phyloP scores from a whole-genome alignment of 2,888 invertebrate genomes.

The Coelopa pilipes region DNA sequence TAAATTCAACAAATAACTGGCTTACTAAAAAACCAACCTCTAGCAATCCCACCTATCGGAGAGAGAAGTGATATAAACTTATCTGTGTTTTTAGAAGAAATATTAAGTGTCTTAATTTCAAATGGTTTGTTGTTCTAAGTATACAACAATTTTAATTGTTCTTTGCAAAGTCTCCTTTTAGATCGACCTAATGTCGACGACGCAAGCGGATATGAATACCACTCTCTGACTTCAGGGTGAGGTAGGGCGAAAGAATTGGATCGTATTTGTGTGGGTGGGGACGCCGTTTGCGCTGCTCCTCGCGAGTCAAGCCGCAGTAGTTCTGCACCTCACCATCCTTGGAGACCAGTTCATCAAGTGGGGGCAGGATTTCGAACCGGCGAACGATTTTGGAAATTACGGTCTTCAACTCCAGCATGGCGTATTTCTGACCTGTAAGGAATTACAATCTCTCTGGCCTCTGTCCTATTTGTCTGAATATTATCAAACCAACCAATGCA shows the following conservation, averaged over 20 bases:
- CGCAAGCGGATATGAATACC: conserved; percentile 67
- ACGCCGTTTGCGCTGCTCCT: conserved; percentile 42
- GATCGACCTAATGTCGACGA: conserved; percentile 47
- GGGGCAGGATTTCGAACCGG: conserved; percentile 66
- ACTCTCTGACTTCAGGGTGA: conserved; percentile 68
- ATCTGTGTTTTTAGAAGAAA: no score
- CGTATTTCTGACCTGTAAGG: conserved; percentile 67
- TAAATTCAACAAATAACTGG: no score
- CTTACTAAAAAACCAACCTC: no score
- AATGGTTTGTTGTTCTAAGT: neutral
- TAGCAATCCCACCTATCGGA: no score
- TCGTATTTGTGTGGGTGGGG: conserved; percentile 57
- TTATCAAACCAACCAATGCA: conserved; percentile 65
- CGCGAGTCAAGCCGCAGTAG: conserved; percentile 45
- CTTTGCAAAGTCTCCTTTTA: neutral
- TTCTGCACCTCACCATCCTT: conserved; percentile 53
- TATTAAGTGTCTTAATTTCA: no score
- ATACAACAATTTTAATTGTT: neutral
- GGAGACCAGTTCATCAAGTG: conserved; percentile 55
- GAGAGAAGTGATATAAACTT: no score
- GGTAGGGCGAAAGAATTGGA: conserved; percentile 66
- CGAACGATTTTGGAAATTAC: conserved; percentile 69
- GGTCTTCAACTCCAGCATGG: conserved; percentile 70
- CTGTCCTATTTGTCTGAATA: no score
- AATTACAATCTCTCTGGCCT: neutral